Conservation (phyloP, 2,113 vertebrate genomes). For the Oryzias curvinotus region DNA sequence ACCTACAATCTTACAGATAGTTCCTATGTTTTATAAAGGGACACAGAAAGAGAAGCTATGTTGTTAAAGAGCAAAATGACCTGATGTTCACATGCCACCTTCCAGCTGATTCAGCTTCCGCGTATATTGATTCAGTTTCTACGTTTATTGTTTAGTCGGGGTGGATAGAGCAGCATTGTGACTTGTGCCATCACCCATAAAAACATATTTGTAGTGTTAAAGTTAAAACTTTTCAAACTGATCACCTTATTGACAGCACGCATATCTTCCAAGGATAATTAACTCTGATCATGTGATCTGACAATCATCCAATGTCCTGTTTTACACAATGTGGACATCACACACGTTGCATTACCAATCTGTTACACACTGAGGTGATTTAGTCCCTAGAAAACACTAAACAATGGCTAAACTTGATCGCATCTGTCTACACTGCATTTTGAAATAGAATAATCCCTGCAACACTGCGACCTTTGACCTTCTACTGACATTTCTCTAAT, state of each 20-base stretch:
- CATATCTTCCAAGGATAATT: no score
- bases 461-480: slow-evolving; percentile 27
- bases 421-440: not conserved
- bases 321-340: not conserved
- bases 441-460: slow-evolving; percentile 14
- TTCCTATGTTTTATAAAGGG: slow-evolving; percentile 1
- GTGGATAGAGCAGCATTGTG: slow-evolving; percentile 1
- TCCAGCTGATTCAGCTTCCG: slow-evolving; percentile 9
- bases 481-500: slow-evolving; percentile 2
- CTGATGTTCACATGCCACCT: slow-evolving; percentile 3
- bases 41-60: slow-evolving; percentile 21
- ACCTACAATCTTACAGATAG: slow-evolving; percentile 16
- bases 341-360: not conserved
- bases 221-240: not conserved
- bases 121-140: slow-evolving; percentile 6
- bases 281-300: not conserved
- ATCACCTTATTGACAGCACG: no score
- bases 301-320: not conserved
- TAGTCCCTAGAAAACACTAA: not conserved
- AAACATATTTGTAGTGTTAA: not conserved
- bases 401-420: slow-evolving; percentile 6
- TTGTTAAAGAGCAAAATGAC: slow-evolving; percentile 17
- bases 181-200: no score
- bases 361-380: slow-evolving; percentile 4
- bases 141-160: slow-evolving; percentile 15